Base-by-base conservation (phyloP, 2,113 vertebrate species). In the Salvator merianae region DNA sequence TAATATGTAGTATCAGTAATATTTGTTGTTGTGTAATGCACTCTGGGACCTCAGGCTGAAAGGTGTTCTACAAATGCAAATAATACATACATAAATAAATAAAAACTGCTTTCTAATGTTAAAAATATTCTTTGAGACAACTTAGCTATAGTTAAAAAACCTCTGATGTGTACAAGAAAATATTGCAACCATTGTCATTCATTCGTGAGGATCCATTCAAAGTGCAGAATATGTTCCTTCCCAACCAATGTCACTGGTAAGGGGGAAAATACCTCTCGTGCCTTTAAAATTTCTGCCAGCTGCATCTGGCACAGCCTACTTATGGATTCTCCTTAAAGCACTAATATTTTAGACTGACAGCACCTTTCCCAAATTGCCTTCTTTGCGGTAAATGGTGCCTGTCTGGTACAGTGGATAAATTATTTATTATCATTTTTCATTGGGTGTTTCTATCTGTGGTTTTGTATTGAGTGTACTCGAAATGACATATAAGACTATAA, bases 171-270 rank as follows among this genome's bases (percentile, higher is more conserved):
- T 75, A 76, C 84, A 84, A 20, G 36, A 81, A 1, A 86, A 36
- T 87, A 86, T 84, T 79, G 87, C 79, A 88, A 83, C 50, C 89
- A 93, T 79, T 92, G 87, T 92, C 84, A 89, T 63, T 86, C 85
- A 75, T 30, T 72, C 89, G 13, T 63, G 84, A 36, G 71, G 74
- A 62, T 38, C 84, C 84, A 81, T 68, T 66, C 76, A 88, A 8
- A 63, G 30, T 76, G 38, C 83, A 92, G 77, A 90, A 89, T 84
- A 93, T 81, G 68, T 63, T 63, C 68, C 36, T 81, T 91, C 74
- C 87, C 81, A 88, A 79, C 26, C 34, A 77, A 82, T 16, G 16
- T 79, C 77, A 36, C 90, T 82, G 43, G 28, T 26, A 93, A 77
- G 38, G 85, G 74, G 84, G 90, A 83, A 72, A 80, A 84, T 2